Base-by-base conservation (phyloP, 1,140 invertebrate species). In the Drosophila persimilis region DNA sequence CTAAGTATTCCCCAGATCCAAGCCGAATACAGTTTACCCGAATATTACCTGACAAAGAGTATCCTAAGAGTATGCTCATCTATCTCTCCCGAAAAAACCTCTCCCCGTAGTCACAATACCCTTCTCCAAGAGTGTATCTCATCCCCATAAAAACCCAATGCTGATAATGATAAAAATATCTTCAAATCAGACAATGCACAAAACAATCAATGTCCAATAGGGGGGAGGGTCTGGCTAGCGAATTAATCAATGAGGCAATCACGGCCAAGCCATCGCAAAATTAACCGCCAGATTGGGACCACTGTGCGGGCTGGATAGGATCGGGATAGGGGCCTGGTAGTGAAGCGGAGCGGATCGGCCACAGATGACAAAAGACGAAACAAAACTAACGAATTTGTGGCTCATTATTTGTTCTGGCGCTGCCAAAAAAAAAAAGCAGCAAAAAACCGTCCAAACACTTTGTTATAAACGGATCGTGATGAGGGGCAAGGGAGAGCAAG, bases 191-290 rank as follows among this genome's bases (percentile, higher is more conserved):
- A 73, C 52, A 64, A 73, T 64, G 51, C 15, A 24, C 6, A 69
- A 50, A 48, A 53, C 64, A 44, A 61, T 54, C 24, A 48, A 7
- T 20, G n/a, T 35, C 35, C 7, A 2, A 17, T 26, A 22, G 13
- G 22, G 24, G 9, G 48, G 47, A 44, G 15, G n/a, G 35, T 7
- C 3, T 9, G 47, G 43, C 46, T 41, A 70, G 65, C 74, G 63
- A 77, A 81, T 86, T 77, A 86, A 81, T 86, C 73, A 86, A 52
- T 80, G 70, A 81, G 77, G 73, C 64, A 75, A 86, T 85, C 81
- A 62, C 5, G 9, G 43, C 54, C 46, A 59, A 59, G 59, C 56
- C 48, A 75, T 57, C 48, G 39, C 15, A 2, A 6, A 46, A 54
- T 13, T n/a, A 54, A 22, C n/a, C 59, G 24, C 29, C 9, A 73